phyloP scores from a whole-genome alignment of 2,888 invertebrate species.

The Erebia aethiops region DNA sequence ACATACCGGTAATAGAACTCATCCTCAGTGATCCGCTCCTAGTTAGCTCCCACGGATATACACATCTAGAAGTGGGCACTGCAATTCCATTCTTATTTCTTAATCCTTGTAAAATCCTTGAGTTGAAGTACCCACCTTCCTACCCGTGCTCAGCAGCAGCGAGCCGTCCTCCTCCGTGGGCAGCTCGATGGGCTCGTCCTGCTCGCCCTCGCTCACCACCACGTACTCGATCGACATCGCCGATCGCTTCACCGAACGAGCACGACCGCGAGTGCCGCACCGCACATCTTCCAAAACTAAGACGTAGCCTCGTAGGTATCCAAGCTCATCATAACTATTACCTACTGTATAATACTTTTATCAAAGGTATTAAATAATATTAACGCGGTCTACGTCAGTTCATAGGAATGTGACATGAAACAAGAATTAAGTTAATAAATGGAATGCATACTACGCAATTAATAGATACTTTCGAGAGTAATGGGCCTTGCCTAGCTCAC shows the following conservation, averaged over 20 bases:
- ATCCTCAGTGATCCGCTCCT: not conserved
- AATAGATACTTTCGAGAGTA: constrained; percentile 62
- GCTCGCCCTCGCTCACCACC: constrained; percentile 97
- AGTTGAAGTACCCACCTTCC: too few relatives aligned
- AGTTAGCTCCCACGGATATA: constrained; percentile 19
- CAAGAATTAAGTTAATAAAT: constrained; percentile 42
- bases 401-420: constrained; percentile 13
- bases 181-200: constrained; percentile 97
- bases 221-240: constrained; percentile 84
- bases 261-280: constrained; percentile 52
- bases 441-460: constrained; percentile 56
- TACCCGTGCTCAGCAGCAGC: constrained; percentile 90
- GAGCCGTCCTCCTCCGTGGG: constrained; percentile 97
- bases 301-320: too few relatives aligned
- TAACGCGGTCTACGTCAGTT: not conserved
- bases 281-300: constrained; percentile 54
- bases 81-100: too few relatives aligned
- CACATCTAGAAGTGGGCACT: not conserved
- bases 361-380: not conserved
- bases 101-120: too few relatives aligned
- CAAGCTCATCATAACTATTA: too few relatives aligned
- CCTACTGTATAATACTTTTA: not conserved
- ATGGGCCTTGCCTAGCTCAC: constrained; percentile 55
- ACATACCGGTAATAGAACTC: constrained; percentile 1
- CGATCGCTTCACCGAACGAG: constrained; percentile 55